Evolutionary conservation across 2,113 vertebrate species (phyloP), one percentile per base, ranked within the genome.

Genomic region (Lathamus discolor): DNA sequence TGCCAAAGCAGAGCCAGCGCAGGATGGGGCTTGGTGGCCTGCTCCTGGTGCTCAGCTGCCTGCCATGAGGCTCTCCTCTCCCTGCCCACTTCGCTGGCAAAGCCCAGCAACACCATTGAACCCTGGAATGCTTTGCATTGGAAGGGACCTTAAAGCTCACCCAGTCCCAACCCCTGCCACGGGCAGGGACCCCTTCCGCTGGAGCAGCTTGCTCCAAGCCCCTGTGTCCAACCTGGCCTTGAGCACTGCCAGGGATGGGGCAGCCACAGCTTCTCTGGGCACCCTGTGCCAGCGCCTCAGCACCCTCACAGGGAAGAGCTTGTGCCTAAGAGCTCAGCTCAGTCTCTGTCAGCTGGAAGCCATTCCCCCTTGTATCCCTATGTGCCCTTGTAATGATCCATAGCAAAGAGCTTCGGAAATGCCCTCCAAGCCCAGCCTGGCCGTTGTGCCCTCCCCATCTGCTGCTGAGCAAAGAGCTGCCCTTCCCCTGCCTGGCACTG

Each of bases 131-230:
- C 20, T n/a, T n/a, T 59, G 55, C 8, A 20, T 23, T 59, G 55
- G 55, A n/a, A n/a, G 9, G 33, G 33, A 23, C 20, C 55, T 59
- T n/a, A n/a, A 59, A n/a, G 55, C 55, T 59, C 55, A 0, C 23
- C 55, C 33, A 57, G 12, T 0, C 6, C 11, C 54, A 55, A 0
- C 54, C 54, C 29, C 29, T 57, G 54, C 31, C 54, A 20, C 0
- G 5, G 5, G 54, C 54, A 57, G 54, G 54, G 54, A 20, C 31
- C 13, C 55, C 55, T 57, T 13, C 54, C 54, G 20, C 20, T 55
- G 3, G 17, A 31, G 17, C 52, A 55, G 52, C 3, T n/a, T n/a
- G n/a, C n/a, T n/a, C n/a, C n/a, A n/a, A n/a, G n/a, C n/a, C n/a
- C n/a, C n/a, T n/a, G n/a, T n/a, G n/a, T n/a, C n/a, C n/a, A n/a